Conservation (phyloP, 2,797 vertebrate genomes). For the Vultur gryphus region DNA sequence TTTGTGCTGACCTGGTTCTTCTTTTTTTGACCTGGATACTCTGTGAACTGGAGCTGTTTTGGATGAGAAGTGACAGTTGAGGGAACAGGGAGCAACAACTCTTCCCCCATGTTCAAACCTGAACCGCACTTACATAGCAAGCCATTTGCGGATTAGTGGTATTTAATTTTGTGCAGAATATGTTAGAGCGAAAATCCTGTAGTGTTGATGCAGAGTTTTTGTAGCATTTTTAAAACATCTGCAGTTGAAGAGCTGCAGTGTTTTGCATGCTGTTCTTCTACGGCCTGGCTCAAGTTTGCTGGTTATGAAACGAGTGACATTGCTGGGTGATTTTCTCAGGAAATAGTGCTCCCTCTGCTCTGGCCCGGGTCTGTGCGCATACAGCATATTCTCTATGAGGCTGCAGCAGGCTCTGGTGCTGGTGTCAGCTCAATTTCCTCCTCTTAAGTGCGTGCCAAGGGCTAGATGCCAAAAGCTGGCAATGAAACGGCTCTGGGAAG, state of each 20-base stretch:
- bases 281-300: neutral
- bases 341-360: neutral
- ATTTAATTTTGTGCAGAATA: neutral
- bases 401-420: slow-evolving; percentile 17
- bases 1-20: neutral
- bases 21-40: neutral
- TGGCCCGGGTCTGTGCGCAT: neutral
- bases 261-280: neutral
- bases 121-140: neutral
- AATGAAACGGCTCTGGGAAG: neutral
- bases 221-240: neutral
- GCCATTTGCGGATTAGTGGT: neutral
- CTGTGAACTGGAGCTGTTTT: neutral
- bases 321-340: neutral
- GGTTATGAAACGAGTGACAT: neutral
- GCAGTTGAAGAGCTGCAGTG: neutral
- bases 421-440: slow-evolving; percentile 36
- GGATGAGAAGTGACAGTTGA: neutral
- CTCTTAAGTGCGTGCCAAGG: neutral
- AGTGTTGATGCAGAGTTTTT: neutral
- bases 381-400: neutral
- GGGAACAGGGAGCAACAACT: neutral
- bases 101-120: neutral
- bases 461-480: neutral
- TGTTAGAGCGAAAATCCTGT: neutral